These are phyloP conservation scores for Isotomurus palustris DNA, from an alignment of 2,888 invertebrate genomes.

Conservation along the genomic window DNA sequence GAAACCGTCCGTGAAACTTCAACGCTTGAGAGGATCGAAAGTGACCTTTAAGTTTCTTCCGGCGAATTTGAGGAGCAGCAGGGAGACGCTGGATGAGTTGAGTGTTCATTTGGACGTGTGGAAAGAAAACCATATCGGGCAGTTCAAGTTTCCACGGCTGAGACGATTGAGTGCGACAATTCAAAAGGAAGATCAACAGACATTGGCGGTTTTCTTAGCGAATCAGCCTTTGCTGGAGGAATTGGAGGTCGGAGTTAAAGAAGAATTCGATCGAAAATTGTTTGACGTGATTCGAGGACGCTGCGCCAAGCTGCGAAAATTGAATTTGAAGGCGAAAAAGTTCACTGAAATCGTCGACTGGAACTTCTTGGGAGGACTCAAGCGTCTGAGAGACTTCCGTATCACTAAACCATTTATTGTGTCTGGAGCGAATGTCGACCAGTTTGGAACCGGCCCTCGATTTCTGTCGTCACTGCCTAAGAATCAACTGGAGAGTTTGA, in stretches of 20 bases:
- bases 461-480: slow-evolving; percentile 22
- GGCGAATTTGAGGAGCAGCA: slow-evolving; percentile 16
- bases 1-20: neutral
- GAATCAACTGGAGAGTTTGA: slow-evolving; percentile 11
- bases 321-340: slow-evolving; percentile 19
- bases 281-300: slow-evolving; percentile 13
- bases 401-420: slow-evolving; percentile 17
- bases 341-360: slow-evolving; percentile 25
- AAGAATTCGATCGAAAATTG: slow-evolving; percentile 17
- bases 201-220: slow-evolving; percentile 18
- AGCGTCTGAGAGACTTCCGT: slow-evolving; percentile 17
- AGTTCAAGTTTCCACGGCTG: slow-evolving; percentile 25
- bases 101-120: slow-evolving; percentile 27
- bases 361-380: slow-evolving; percentile 20
- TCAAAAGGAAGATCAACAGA: slow-evolving; percentile 2
- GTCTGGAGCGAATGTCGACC: slow-evolving; percentile 3
- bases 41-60: slow-evolving; percentile 27
- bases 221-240: slow-evolving; percentile 31
- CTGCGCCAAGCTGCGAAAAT: slow-evolving; percentile 19
- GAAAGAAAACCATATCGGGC: slow-evolving; percentile 19
- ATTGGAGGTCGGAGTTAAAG: slow-evolving; percentile 17
- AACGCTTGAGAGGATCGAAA: slow-evolving; percentile 6
- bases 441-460: slow-evolving; percentile 18
- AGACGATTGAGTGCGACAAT: slow-evolving; percentile 20
- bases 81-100: slow-evolving; percentile 20